Evolutionary conservation across 2,888 invertebrate species (phyloP), one percentile per base, ranked within the genome.

Genomic region (Caenorhabditis sinica): DNA sequence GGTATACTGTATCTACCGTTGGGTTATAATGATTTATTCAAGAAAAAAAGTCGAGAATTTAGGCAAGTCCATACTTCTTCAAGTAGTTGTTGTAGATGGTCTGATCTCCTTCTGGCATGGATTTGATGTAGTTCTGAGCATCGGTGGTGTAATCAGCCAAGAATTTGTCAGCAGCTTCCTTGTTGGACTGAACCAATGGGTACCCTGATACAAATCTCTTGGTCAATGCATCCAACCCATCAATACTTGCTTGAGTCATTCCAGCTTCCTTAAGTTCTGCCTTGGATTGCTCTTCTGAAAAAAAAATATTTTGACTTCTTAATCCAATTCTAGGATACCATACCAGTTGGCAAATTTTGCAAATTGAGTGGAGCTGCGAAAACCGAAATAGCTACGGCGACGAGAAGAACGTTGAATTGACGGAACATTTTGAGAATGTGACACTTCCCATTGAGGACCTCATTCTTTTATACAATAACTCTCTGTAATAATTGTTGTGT

Each of bases 61-160:
- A 58, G 11, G 71, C 71, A 15, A 75, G 45, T 53, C 60, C 76
- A 40, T 76, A 69, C 60, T 76, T 69, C 40, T 69, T 69, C 68
- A 69, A 49, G 20, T 51, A 60, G 49, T 60, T 49, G 2, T 33
- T 33, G 33, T 76, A 69, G 30, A 76, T 61, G 0, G 45, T 61
- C 23, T 51, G 60, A 40, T 76, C 76, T 28, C 28, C 60, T 20
- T 45, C 15, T 4, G 76, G 25, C 76, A 76, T 76, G 17, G 61
- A 20, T 5, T 61, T 77, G 61, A 77, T 17, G 15, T 61, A 77
- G 40, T 63, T 69, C 36, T 69, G 36, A 6, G 28, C 77, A 13
- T 77, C 77, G 0, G 49, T 40, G 3, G 61, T 30, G 49, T 63
- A 69, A 1, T 69, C 43, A 15, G 77, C 60, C 8, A 77, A 8